Evolutionary conservation across 2,888 invertebrate species (phyloP), one percentile per base, ranked within the genome.

Genomic region (Rhagonycha lutea): DNA sequence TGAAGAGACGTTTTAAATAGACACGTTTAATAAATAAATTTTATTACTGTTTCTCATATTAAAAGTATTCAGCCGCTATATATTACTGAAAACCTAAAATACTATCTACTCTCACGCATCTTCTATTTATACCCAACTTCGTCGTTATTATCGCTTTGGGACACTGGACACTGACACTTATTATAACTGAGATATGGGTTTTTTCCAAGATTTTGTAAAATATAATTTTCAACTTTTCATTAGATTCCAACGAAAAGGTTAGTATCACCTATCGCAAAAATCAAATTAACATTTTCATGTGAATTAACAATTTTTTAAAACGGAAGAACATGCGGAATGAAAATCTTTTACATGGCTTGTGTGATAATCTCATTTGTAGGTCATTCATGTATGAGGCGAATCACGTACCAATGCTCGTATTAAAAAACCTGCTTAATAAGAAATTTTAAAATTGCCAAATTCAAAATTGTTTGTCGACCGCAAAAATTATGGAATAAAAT

Each of bases 71-170:
- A 69, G 68, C 72, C 74, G 77, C 77, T 78, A 74, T 69, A 63
- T 79, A 77, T 76, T 68, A 29, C 28, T 29, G 28, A 68, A 74
- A 72, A 68, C 78, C 77, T 75, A 78, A 78, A 77, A 79, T 78
- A 79, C 68, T 69, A 65, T 70, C 47, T 73, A 32, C 76, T 73
- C 75, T 75, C 73, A 76, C 76, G 76, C 76, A 72, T 62, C 65
- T 69, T 76, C 76, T 76, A 73, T 73, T 73, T 73, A 76, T 76
- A 75, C 68, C 47, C 62, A 68, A 62, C 70, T 74, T 75, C 61
- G 71, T 18, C 62, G 71, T 69, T 69, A 74, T 65, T 67, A 74
- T 74, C 70, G 71, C 68, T 23, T 62, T 60, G 29, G 69, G 74
- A 74, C 74, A 70, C 61, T 65, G 23, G 63, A 65, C 24, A 65